Percentiles rank a stretch among this genome's conserved stretches.
phyloP scores from a whole-genome alignment of 2,797 vertebrate species.

The Orientallactaga sibirica region DNA sequence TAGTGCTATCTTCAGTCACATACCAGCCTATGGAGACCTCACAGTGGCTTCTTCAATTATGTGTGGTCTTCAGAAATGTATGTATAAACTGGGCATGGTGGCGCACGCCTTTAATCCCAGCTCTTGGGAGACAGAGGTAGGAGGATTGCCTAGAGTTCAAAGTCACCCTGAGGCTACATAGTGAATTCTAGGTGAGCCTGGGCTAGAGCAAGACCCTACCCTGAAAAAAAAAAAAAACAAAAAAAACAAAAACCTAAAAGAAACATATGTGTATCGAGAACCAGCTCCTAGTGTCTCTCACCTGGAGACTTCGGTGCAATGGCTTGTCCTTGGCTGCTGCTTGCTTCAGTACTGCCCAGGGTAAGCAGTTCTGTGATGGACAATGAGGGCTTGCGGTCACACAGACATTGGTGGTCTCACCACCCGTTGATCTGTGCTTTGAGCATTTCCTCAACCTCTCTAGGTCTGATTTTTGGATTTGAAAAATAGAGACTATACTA shows the following conservation, averaged over 20 bases:
- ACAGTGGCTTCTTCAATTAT: background rate
- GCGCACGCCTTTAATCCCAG: too few species aligned
- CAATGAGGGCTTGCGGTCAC: background rate
- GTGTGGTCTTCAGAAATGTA: background rate
- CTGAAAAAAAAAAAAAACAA: too few species aligned
- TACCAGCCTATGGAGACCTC: slow-evolving; percentile 6
- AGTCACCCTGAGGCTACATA: too few species aligned
- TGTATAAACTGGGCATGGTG: too few species aligned
- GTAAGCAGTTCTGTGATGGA: too few species aligned
- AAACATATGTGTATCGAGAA: background rate
- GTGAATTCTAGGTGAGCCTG: too few species aligned
- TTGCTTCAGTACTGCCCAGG: background rate
- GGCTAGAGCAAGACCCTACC: too few species aligned
- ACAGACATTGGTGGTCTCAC: background rate
- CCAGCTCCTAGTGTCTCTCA: background rate
- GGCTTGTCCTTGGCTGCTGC: background rate
- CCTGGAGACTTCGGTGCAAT: background rate
- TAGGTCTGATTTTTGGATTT: background rate
- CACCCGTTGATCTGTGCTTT: background rate
- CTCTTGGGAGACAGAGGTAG: too few species aligned
- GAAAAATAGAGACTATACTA: background rate
- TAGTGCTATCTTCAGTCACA: slow-evolving; percentile 18
- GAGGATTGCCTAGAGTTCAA: too few species aligned
- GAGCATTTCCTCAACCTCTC: background rate
- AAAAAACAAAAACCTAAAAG: too few species aligned